phyloP scores from a whole-genome alignment of 2,113 vertebrate genomes.

The Chloropsis cyanopogon region DNA sequence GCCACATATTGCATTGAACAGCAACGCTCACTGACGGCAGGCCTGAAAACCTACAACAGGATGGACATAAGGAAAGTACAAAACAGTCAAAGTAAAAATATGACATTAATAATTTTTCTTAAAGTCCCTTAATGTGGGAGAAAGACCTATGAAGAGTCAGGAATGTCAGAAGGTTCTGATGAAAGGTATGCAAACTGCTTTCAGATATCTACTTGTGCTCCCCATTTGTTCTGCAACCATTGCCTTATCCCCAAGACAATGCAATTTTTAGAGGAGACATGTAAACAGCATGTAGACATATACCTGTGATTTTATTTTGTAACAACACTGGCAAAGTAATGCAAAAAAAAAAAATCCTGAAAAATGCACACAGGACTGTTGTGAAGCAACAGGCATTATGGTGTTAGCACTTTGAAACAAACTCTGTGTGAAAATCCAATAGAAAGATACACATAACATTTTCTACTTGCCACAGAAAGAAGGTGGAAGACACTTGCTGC shows the following conservation, averaged over 20 bases:
- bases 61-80: not conserved
- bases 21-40: not conserved
- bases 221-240: not conserved
- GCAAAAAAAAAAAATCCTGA: not conserved
- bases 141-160: not conserved
- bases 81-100: not conserved
- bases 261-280: not conserved
- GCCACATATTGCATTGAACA: not conserved
- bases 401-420: not conserved
- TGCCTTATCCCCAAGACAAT: not conserved
- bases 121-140: not conserved
- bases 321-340: not conserved
- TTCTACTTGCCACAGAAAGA: not conserved
- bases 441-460: not conserved
- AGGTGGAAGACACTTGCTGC: not conserved
- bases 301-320: not conserved
- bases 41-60: not conserved
- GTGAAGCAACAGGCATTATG: not conserved
- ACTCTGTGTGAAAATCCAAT: not conserved
- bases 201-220: not conserved
- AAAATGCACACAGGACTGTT: not conserved
- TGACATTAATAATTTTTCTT: not conserved
- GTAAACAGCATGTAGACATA: rapidly evolving
- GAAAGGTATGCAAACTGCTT: not conserved
- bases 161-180: not conserved